Base-by-base conservation (phyloP, 2,888 invertebrate species). In the Drosophila multiciliata region DNA sequence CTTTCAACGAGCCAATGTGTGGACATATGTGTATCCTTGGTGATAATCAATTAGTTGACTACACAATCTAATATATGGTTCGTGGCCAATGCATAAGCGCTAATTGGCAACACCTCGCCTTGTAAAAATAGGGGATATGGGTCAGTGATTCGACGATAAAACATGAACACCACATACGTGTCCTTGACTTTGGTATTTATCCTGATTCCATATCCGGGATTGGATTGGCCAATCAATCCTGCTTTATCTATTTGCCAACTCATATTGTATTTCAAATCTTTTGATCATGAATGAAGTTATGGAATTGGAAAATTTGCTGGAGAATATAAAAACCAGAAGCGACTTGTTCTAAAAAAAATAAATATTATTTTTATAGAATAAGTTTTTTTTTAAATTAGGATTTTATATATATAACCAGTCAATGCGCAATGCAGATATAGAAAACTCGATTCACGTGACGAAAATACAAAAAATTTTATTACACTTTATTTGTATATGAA, bases 1-100 rank as follows among this genome's bases (percentile, higher is more conserved):
- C 12, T 42, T 17, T 73, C 58, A 72, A 55, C 58, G 61, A 17
- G 55, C 50, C 67, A 66, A 73, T 86, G 83, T 89, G 88, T 85
- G 79, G 83, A 76, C 88, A 84, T 57, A 54, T 67, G 72, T 50
- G 87, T 87, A 77, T 86, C 87, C 87, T 87, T 80, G 87, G 87
- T 82, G 90, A 87, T 87, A 87, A 90, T 87, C 90, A 90, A 88
- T 88, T 89, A 68, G n/a, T 29, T 57, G 45, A 55, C 72, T 75
- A 58, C 62, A 73, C 64, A 71, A 65, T 68, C 72, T 52, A 69
- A 57, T 67, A 54, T 73, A 71, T 67, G 66, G 68, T 78, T 71
- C 73, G 69, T 62, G 80, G 5, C 66, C 49, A 66, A 67, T 54
- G 62, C 66, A 69, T 45, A 15, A 58, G 40, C 77, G 75, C 68